These are phyloP conservation scores for Papilio machaon DNA, from an alignment of 1,140 invertebrate species.

Conservation along the genomic window DNA sequence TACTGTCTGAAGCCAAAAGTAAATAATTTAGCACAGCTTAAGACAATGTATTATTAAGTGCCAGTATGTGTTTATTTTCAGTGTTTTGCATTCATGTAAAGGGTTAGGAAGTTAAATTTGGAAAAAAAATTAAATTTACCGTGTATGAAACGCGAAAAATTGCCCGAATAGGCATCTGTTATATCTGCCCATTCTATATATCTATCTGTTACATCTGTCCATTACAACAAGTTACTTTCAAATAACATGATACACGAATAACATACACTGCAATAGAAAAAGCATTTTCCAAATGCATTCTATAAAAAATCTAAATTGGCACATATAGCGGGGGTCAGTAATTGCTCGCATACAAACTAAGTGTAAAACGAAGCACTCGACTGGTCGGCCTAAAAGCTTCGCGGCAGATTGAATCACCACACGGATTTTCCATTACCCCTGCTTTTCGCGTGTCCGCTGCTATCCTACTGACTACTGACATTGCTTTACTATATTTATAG, in stretches of 20 bases:
- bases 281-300: slow-evolving; percentile 7
- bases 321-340: slow-evolving; percentile 61
- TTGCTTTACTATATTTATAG: neutral
- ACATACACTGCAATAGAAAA: slow-evolving; percentile 35
- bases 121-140: no score
- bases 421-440: slow-evolving; percentile 76
- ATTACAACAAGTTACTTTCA: no score
- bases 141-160: no score
- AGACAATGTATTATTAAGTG: neutral
- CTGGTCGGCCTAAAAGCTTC: slow-evolving; percentile 73
- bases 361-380: slow-evolving; percentile 70
- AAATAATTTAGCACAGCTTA: neutral
- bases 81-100: neutral
- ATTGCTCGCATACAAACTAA: slow-evolving; percentile 72
- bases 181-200: no score
- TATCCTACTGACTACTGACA: slow-evolving; percentile 9
- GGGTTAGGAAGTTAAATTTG: no score
- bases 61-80: neutral
- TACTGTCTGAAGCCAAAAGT: neutral
- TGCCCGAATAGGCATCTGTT: no score
- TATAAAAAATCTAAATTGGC: slow-evolving; percentile 21
- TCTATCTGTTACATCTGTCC: no score
- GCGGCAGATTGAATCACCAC: slow-evolving; percentile 76
- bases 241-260: neutral
- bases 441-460: slow-evolving; percentile 53